Base-by-base conservation (phyloP, 2,797 vertebrate species). In the Clamator glandarius region DNA sequence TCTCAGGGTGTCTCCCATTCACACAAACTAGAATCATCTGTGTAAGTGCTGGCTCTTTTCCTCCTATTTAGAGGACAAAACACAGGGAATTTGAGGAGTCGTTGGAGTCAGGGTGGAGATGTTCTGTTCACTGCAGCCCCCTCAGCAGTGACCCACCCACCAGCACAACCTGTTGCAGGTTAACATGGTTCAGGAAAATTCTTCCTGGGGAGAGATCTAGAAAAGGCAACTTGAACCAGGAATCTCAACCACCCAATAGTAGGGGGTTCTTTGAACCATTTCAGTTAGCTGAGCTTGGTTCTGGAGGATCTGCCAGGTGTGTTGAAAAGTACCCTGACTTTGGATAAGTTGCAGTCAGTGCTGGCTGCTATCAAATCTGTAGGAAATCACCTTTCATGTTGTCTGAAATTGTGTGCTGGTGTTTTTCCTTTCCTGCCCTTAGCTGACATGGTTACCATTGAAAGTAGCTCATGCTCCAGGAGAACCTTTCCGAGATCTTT, bases 41-140 rank as follows among this genome's bases (percentile, higher is more conserved):
- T 73, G 70, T 39, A 76, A 77, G 62, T 55, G 46, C 57, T 89
- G 73, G 12, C 59, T 79, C 35, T 84, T 88, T 84, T 87, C 59
- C 28, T 87, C 26, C 44, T 54, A 15, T 77, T 72, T 62, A 77
- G 57, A 19, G 46, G 55, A n/a, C 48, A 76, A 92, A 68, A 20
- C 94, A 33, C 54, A 50, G 36, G 59, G 88, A 88, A 79, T 90
- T 84, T 77, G 57, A 82, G 87, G 79, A 73, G 24, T 33, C 85
- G 35, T 87, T 82, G 67, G 52, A 77, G 73, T 76, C 46, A n/a
- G 44, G 15, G 41, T 70, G 19, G 67, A 76, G 62, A 13, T 3
- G 1, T 76, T 87, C 70, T 81, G 28, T 31, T 68, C 31, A 9
- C 62, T 74, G 44, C 31, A 63, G 36, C 67, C 86, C 55, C 36